These are phyloP conservation scores for Hypocryptadius cinnamomeus DNA, from an alignment of 2,113 vertebrate species.

Conservation along the genomic window DNA sequence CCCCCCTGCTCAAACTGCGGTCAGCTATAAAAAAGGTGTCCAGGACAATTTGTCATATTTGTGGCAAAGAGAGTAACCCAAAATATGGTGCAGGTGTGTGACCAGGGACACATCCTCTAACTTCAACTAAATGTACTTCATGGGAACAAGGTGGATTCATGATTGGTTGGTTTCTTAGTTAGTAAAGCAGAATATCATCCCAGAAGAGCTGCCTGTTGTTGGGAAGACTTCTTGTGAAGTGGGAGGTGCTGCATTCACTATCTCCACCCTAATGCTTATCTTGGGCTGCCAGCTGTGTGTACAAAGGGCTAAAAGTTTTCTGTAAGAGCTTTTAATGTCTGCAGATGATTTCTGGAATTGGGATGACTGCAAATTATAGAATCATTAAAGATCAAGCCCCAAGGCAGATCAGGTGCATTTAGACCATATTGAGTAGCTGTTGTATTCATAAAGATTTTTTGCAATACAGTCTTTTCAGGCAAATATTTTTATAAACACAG, in stretches of 20 bases:
- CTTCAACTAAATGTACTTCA: background rate
- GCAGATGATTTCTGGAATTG: background rate
- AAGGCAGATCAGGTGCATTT: background rate
- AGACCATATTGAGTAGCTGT: background rate
- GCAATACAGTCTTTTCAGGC: background rate
- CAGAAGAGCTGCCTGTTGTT: background rate
- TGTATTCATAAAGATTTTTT: background rate
- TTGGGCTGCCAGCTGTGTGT: background rate
- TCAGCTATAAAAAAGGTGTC: background rate
- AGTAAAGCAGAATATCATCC: background rate
- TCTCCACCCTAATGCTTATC: background rate
- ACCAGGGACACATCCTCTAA: too few species aligned
- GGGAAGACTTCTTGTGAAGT: background rate
- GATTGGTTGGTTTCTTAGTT: background rate
- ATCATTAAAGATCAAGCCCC: background rate
- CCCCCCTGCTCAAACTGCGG: background rate
- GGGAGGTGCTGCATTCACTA: background rate
- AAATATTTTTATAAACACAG: background rate
- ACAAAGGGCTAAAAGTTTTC: background rate
- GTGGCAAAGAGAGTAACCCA: background rate
- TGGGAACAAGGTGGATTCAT: background rate
- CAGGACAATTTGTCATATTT: background rate
- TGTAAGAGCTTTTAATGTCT: background rate
- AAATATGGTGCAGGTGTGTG: background rate
- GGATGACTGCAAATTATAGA: background rate